These are phyloP conservation scores for Rhyacophila evoluta DNA, from an alignment of 2,888 invertebrate genomes.

Conservation along the genomic window DNA sequence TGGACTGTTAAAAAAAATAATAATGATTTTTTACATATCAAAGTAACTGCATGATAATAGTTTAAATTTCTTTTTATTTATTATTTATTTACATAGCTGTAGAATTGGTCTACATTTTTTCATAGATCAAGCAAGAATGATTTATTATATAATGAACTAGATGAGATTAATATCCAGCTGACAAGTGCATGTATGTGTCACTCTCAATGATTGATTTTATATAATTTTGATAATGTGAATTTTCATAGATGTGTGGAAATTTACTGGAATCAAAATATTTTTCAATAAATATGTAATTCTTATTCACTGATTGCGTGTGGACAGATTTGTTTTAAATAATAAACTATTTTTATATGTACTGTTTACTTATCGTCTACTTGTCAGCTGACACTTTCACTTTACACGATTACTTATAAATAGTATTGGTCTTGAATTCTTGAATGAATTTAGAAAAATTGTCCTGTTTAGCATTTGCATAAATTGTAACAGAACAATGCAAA, in stretches of 20 bases:
- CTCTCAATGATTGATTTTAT: neutral
- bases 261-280: too few species aligned
- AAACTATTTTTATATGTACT: constrained; percentile 6
- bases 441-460: constrained; percentile 3
- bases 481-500: too few species aligned
- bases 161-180: too few species aligned
- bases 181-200: too few species aligned
- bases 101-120: neutral
- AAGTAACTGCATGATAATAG: neutral
- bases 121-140: neutral
- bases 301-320: neutral
- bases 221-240: neutral
- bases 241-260: neutral
- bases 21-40: constrained; percentile 8
- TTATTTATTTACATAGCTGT: neutral
- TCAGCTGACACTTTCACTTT: neutral
- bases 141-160: neutral
- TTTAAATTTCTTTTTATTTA: neutral
- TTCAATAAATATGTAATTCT: neutral
- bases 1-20: neutral
- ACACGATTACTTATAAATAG: neutral
- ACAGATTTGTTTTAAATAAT: neutral
- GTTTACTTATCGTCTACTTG: constrained; percentile 11
- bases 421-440: neutral
- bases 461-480: too few species aligned